Conservation (phyloP, 2,113 vertebrate genomes). For the Leptocoma aspasia region DNA sequence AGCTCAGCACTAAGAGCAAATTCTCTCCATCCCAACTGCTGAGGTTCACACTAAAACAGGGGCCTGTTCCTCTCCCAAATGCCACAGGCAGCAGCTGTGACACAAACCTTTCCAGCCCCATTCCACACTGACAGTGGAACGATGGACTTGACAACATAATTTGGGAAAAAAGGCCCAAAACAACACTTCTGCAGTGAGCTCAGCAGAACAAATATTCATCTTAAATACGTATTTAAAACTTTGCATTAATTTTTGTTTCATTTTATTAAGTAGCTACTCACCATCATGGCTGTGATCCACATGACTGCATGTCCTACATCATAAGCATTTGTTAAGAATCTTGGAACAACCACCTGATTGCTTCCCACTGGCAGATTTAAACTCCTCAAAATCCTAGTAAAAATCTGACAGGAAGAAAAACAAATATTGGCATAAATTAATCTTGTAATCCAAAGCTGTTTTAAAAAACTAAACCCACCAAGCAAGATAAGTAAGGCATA, state of each 20-base stretch:
- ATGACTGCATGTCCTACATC: slow-evolving; percentile 94
- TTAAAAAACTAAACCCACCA: background rate
- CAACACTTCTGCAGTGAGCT: background rate
- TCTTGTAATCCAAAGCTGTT: background rate
- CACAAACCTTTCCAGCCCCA: background rate
- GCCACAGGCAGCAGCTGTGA: background rate
- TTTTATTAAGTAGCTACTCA: slow-evolving; percentile 61
- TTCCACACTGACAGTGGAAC: background rate
- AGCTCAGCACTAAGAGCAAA: background rate
- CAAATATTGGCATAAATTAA: background rate
- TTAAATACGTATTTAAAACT: background rate
- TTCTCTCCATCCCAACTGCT: background rate
- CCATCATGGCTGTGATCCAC: slow-evolving; percentile 97
- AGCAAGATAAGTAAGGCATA: background rate
- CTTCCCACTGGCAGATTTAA: slow-evolving; percentile 97
- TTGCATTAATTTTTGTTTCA: background rate
- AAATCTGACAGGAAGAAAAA: slow-evolving; percentile 78
- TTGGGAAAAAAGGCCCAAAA: background rate
- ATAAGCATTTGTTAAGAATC: slow-evolving; percentile 91
- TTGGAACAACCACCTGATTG: slow-evolving; percentile 90
- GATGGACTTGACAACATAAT: background rate
- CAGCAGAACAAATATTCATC: background rate
- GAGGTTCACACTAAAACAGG: background rate
- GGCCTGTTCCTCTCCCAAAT: background rate
- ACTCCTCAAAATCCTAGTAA: slow-evolving; percentile 94